These are phyloP conservation scores for Notospermus geniculatus DNA, from an alignment of 1,140 invertebrate genomes.

Conservation along the genomic window DNA sequence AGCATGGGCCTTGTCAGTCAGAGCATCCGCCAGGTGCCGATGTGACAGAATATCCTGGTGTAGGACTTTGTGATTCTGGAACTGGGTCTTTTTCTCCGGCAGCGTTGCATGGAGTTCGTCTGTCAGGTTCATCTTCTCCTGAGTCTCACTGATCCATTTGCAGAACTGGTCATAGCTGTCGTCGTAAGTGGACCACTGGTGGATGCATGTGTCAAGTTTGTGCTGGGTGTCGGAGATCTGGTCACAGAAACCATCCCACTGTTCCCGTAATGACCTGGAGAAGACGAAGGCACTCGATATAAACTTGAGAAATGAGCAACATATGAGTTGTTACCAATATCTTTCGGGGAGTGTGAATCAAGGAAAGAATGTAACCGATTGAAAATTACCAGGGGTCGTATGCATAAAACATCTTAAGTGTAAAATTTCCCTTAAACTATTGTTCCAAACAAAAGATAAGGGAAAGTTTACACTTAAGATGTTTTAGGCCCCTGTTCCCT, in stretches of 20 bases:
- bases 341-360: no score
- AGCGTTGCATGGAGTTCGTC: constrained; percentile 85
- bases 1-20: constrained; percentile 87
- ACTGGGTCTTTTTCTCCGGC: constrained; percentile 89
- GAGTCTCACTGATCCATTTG: constrained; percentile 88
- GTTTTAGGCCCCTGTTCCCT: no score
- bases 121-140: constrained; percentile 85
- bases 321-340: no score
- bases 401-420: no score
- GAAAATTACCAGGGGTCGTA: no score
- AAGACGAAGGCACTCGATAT: neutral
- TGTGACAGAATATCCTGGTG: constrained; percentile 94
- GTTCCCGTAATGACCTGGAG: constrained; percentile 69
- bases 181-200: constrained; percentile 56
- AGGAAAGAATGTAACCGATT: no score
- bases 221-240: constrained; percentile 77
- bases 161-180: constrained; percentile 74
- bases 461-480: no score
- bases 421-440: no score
- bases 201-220: constrained; percentile 82
- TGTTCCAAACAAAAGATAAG: no score
- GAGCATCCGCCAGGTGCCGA: constrained; percentile 81
- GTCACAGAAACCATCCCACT: constrained; percentile 71
- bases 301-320: no score
- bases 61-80: constrained; percentile 86